A percentile compares a stretch with the other conserved stretches of the same genome.
Evolutionary conservation across 2,888 invertebrate species (phyloP).

Genomic region (Dascillus cervinus): DNA sequence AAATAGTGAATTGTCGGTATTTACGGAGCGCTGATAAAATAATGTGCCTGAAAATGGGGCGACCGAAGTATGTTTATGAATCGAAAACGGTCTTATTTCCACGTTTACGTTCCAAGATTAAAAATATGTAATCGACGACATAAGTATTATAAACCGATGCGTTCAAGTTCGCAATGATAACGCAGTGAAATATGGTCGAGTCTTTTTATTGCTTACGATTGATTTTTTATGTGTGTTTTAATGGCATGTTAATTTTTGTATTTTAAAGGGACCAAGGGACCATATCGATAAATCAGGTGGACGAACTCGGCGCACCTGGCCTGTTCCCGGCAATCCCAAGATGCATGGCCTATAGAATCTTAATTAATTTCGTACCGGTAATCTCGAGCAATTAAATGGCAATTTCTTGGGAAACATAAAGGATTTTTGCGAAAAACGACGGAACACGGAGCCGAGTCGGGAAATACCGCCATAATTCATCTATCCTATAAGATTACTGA

Average conservation of each 20-base stretch:
- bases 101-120: too few species aligned
- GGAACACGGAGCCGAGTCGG: slow-evolving; percentile 36
- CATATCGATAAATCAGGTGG: too few species aligned
- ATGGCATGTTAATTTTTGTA: too few species aligned
- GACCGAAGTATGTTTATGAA: slow-evolving; percentile 32
- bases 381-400: slow-evolving; percentile 43
- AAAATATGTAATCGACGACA: too few species aligned
- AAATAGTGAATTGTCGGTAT: slow-evolving; percentile 38
- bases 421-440: slow-evolving; percentile 40
- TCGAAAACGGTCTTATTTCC: slow-evolving; percentile 38
- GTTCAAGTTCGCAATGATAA: too few species aligned
- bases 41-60: slow-evolving; percentile 29
- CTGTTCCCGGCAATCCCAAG: slow-evolving; percentile 32
- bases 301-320: slow-evolving; percentile 28
- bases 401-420: slow-evolving; percentile 43
- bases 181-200: too few species aligned
- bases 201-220: too few species aligned
- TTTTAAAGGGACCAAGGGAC: too few species aligned
- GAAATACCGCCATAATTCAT: slow-evolving; percentile 59
- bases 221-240: too few species aligned
- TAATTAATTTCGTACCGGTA: slow-evolving; percentile 44
- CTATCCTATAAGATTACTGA: slow-evolving; percentile 64
- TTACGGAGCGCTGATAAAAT: slow-evolving; percentile 25
- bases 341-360: slow-evolving; percentile 44
- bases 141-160: too few species aligned